Conservation (phyloP, 2,888 invertebrate genomes). For the Pseudococcus viburni region DNA sequence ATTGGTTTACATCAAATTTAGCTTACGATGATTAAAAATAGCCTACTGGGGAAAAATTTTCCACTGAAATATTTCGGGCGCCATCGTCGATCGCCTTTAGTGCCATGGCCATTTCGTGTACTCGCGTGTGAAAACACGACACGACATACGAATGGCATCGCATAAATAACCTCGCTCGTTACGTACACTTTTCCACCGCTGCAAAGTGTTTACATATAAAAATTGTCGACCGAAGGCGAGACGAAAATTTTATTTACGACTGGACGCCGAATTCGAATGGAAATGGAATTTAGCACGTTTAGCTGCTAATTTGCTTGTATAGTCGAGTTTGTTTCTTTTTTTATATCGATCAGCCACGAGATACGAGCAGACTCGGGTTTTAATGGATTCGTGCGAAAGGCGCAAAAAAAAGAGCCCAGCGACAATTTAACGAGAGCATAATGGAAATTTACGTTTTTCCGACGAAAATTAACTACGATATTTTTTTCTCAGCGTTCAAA, state of each 20-base stretch:
- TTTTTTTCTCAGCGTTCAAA: neutral
- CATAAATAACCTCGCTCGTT: neutral
- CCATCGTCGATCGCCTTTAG: neutral
- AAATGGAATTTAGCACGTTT: conserved; percentile 3
- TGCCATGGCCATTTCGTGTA: neutral
- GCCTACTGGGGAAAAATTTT: neutral
- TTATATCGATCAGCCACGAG: neutral
- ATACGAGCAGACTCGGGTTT: neutral
- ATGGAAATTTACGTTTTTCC: conserved; percentile 12
- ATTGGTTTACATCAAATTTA: conserved; percentile 1
- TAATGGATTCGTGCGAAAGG: neutral
- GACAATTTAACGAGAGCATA: conserved; percentile 7
- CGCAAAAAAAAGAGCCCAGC: neutral
- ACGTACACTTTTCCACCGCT: neutral
- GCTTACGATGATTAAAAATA: neutral
- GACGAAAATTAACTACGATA: conserved; percentile 1
- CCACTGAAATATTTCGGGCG: neutral
- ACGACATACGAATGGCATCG: neutral
- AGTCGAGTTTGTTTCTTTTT: neutral
- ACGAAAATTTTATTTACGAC: conserved; percentile 16
- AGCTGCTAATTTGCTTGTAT: conserved; percentile 17
- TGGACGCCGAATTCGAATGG: neutral
- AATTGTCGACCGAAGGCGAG: neutral
- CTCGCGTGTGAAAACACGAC: neutral
- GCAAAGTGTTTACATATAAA: neutral